Conservation (phyloP, 2,797 vertebrate species). For the Numenius phaeopus region DNA sequence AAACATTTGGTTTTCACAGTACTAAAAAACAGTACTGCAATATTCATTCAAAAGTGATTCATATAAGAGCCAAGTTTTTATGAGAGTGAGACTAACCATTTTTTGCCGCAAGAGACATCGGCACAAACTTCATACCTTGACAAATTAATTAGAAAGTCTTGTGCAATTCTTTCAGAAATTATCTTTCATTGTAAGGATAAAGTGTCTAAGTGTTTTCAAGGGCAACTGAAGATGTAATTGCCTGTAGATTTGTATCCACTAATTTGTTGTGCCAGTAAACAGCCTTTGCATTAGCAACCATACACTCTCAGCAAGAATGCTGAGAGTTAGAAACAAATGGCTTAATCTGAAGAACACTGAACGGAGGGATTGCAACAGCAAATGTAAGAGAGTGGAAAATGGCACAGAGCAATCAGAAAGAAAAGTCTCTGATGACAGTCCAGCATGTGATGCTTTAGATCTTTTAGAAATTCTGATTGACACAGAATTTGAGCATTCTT, state of each 20-base stretch:
- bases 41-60: neutral
- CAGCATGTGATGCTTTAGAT: neutral
- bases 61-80: neutral
- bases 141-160: neutral
- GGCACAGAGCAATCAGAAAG: neutral
- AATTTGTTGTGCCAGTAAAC: neutral
- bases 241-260: neutral
- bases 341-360: neutral
- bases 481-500: neutral
- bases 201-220: neutral
- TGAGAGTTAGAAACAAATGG: neutral
- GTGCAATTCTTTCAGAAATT: neutral
- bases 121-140: neutral
- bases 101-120: neutral
- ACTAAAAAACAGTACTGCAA: neutral
- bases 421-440: neutral
- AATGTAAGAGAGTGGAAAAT: neutral
- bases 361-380: neutral
- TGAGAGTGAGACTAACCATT: neutral
- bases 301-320: neutral
- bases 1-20: neutral
- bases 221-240: neutral
- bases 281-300: neutral
- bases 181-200: neutral
- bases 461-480: neutral